Evolutionary conservation across 1,140 invertebrate species (phyloP).

Genomic region (Berghia stephanieae): DNA sequence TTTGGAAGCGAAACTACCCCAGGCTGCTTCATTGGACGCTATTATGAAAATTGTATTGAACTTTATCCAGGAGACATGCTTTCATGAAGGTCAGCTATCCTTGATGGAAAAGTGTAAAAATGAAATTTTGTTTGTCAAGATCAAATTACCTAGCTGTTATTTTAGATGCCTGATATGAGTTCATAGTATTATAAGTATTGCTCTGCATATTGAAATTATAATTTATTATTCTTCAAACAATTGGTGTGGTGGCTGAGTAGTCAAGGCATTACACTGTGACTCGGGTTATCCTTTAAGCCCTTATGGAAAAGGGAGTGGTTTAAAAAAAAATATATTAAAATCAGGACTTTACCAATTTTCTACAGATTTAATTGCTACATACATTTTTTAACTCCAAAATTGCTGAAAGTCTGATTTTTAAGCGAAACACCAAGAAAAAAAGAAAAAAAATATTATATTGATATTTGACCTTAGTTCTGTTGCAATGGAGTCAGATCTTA

Average conservation of each 20-base stretch:
- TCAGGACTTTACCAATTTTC: too few species aligned
- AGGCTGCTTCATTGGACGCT: constrained; percentile 14
- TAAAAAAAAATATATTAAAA: too few species aligned
- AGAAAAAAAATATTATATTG: too few species aligned
- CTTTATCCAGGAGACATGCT: constrained; percentile 9
- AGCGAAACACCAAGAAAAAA: too few species aligned
- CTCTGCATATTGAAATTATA: neutral
- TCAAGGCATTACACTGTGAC: too few species aligned
- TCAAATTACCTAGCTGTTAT: neutral
- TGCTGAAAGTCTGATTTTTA: too few species aligned
- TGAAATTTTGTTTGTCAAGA: neutral
- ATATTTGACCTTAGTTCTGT: too few species aligned
- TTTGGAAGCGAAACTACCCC: neutral
- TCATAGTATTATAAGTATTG: neutral
- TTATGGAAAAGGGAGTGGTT: too few species aligned
- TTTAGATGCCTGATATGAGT: neutral
- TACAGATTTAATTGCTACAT: too few species aligned
- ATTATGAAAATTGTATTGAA: constrained; percentile 18
- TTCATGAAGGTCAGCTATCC: neutral
- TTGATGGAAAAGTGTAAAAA: neutral
- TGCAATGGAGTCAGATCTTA: too few species aligned
- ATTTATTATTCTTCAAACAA: neutral
- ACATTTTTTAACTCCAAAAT: too few species aligned
- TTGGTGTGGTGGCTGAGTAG: neutral
- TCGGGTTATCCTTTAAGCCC: too few species aligned